Evolutionary conservation across 2,888 invertebrate genomes (phyloP), one percentile per base, ranked within the genome.

Genomic region (Oxystoma pomonae): DNA sequence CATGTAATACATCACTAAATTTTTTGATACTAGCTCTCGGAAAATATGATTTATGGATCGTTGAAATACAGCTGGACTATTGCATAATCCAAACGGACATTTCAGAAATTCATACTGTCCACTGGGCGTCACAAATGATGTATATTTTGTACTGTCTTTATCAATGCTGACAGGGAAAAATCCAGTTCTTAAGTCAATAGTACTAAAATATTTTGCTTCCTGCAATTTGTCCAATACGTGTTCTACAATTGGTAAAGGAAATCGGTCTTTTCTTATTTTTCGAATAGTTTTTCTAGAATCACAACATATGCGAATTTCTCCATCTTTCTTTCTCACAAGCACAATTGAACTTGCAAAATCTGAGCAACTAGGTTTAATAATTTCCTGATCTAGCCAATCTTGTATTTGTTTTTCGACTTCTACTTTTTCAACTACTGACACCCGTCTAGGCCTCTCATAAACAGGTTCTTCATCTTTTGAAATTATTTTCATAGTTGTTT

Each of bases 11-110:
- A 18, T 75, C 71, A 16, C 72, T 20, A 58, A 73, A 66, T 19
- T 60, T 20, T 22, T 53, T 52, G 35, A 69, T 68, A 12, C 73
- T 70, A 18, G 72, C 65, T 1, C 72, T 53, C 17, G 12, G 21
- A 62, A 57, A 61, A 17, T 35, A 7, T 22, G 55, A 55, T 35
- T 61, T 16, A 63, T 63, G 56, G 20, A 64, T 9, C 52, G 1
- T 17, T 61, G 60, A 16, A 64, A 64, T 1, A 64, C 61, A 16
- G 58, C 61, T 16, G 64, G 64, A 22, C 3, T 12, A 61, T 62
- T 49, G 69, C 73, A 76, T 2, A 80, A 61, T 2, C 80, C 80
- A 71, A 81, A 81, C 0, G 79, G 80, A 55, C 74, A 72, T 66
- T 69, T 73, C 16, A 73, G 57, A 65, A 80, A 78, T 68, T 81